A percentile compares a stretch with the other conserved stretches of the same genome.
Evolutionary conservation across 2,888 invertebrate genomes (phyloP).

Genomic region (Sepiola atlantica): DNA sequence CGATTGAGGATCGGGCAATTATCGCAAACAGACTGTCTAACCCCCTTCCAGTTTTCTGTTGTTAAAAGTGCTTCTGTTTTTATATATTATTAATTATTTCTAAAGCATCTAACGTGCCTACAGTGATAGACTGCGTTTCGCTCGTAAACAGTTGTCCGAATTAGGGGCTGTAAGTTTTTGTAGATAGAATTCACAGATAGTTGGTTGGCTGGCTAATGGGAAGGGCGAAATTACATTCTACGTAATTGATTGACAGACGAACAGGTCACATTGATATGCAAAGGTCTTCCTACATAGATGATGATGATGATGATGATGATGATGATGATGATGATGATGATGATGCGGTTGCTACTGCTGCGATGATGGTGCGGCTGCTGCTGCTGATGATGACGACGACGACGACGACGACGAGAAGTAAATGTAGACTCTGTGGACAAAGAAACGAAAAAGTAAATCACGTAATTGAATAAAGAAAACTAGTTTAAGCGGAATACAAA

Average conservation of each 20-base stretch:
- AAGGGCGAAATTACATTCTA: not conserved
- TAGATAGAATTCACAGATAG: not conserved
- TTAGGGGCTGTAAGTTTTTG: not conserved
- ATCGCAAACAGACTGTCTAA: not conserved
- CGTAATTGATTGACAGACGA: not conserved
- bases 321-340: too few relatives aligned
- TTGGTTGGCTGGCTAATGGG: not conserved
- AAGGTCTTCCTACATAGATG: not conserved
- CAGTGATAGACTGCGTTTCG: not conserved
- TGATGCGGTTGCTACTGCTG: too few relatives aligned
- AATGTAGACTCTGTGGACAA: too few relatives aligned
- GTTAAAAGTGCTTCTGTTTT: not conserved
- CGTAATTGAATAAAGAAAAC: too few relatives aligned
- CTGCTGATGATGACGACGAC: too few relatives aligned
- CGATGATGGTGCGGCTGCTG: too few relatives aligned
- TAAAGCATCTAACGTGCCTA: not conserved
- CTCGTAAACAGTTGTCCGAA: not conserved
- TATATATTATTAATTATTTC: conserved; percentile 19
- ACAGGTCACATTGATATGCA: not conserved
- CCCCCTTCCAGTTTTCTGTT: not conserved
- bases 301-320: too few relatives aligned
- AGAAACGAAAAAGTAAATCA: too few relatives aligned
- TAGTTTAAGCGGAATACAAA: too few relatives aligned
- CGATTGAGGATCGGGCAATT: not conserved
- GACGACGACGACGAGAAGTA: too few relatives aligned